Base-by-base conservation (phyloP, 2,888 invertebrate genomes). In the Parelbella ahira region DNA sequence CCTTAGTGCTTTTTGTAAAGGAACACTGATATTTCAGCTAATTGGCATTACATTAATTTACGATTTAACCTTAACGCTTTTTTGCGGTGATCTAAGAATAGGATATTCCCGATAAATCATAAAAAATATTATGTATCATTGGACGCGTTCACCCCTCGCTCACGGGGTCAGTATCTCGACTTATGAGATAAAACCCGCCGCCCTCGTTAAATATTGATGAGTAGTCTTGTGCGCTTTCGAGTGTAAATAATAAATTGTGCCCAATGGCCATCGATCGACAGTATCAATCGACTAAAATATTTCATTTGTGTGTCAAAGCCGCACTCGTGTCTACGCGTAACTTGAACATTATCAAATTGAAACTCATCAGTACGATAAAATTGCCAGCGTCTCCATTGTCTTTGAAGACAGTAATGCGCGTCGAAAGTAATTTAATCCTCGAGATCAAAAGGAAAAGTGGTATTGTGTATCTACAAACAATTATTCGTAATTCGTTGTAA, bases 171-270 rank as follows among this genome's bases (percentile, higher is more conserved):
- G 18, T 43, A 43, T 25, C 37, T 43, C 37, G 36, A 43, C 29
- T 36, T 43, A 43, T 44, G 37, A 37, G 44, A 44, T 44, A 27
- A 37, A 43, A 37, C 43, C 36, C 33, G 27, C 41, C 41, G 41
- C 24, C 37, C 44, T 37, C 23, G 34, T 24, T 39, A 33, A 21
- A 41, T 43, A 44, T 42, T 41, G 45, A 46, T 37, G 21, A 34
- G 28, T 25, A n/a, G 15, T 25, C 24, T 19, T 36, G 29, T 27
- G 13, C 28, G 32, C 32, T 34, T 28, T 13, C 28, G 33, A 33
- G 11, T 34, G 34, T 42, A 34, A 42, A 42, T 42, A 42, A 42
- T 42, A 42, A 33, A 42, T 28, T 23, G 42, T 23, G 42, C 42
- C 34, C 34, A 34, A 34, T 42, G 28, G 23, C 15, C 3, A 15